These are phyloP conservation scores for Clangula hyemalis DNA, from an alignment of 2,797 vertebrate species.

Conservation along the genomic window DNA sequence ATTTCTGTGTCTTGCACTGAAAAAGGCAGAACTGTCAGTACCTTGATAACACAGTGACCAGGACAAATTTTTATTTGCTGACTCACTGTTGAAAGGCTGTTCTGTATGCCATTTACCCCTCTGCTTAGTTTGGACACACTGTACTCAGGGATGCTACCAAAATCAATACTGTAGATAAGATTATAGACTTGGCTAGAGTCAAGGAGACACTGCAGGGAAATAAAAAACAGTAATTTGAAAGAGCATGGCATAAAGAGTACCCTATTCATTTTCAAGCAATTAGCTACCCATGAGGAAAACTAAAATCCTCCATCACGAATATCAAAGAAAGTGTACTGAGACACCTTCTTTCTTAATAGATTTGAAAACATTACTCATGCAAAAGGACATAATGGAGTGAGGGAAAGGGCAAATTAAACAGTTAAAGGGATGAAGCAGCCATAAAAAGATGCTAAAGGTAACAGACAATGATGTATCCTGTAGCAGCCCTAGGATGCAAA, in stretches of 20 bases:
- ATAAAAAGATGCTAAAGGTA: neutral
- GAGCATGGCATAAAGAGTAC: neutral
- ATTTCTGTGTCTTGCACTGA: neutral
- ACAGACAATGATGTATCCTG: neutral
- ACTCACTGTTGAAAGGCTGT: neutral
- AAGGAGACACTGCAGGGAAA: neutral
- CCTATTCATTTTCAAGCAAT: slow-evolving; percentile 20
- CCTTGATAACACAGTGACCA: neutral
- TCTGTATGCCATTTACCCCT: neutral
- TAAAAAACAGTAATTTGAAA: neutral
- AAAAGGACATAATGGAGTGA: neutral
- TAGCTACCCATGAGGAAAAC: slow-evolving; percentile 5
- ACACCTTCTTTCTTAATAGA: neutral
- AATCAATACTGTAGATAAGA: slow-evolving; percentile 15
- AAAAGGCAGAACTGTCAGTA: neutral
- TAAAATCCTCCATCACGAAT: neutral
- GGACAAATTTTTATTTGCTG: neutral
- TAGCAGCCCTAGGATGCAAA: neutral
- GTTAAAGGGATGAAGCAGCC: neutral
- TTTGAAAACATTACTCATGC: neutral
- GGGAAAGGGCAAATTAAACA: neutral
- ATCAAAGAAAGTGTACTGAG: neutral
- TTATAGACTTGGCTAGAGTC: neutral
- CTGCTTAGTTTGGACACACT: slow-evolving; percentile 10
- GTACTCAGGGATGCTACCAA: slow-evolving; percentile 24